Percentiles rank a stretch among this genome's conserved stretches.
Conservation (phyloP, 1,140 invertebrate genomes). For the Holcopasites calliopsidis region DNA sequence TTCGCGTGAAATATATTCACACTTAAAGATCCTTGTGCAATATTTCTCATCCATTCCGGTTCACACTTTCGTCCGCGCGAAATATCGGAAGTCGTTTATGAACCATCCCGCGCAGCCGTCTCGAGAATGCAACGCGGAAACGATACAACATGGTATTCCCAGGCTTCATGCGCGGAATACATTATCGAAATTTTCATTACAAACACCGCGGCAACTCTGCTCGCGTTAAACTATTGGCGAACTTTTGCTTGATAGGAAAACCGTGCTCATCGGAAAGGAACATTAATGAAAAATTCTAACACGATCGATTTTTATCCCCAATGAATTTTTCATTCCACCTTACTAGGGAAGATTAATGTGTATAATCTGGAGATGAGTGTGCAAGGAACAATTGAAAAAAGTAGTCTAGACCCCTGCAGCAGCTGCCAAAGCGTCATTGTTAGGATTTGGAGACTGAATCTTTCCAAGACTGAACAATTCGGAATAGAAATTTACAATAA, state of each 20-base stretch:
- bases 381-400: background rate
- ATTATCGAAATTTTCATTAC: constrained; percentile 29
- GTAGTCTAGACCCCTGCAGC: background rate
- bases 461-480: background rate
- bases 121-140: background rate
- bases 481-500: no score
- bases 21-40: no score
- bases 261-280: background rate
- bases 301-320: background rate
- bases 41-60: background rate
- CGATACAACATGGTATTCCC: background rate
- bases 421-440: background rate
- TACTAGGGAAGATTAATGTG: background rate
- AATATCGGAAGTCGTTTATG: background rate
- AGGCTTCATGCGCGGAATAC: constrained; percentile 1
- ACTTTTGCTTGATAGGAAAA: background rate
- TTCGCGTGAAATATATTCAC: no score
- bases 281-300: constrained; percentile 18
- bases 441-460: background rate
- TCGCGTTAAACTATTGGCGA: constrained; percentile 14
- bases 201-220: background rate
- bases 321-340: background rate
- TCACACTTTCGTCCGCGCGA: background rate
- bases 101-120: background rate
- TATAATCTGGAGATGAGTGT: constrained; percentile 6